Base-by-base conservation (phyloP, 2,797 vertebrate species). In the Rhinatrema bivittatum region DNA sequence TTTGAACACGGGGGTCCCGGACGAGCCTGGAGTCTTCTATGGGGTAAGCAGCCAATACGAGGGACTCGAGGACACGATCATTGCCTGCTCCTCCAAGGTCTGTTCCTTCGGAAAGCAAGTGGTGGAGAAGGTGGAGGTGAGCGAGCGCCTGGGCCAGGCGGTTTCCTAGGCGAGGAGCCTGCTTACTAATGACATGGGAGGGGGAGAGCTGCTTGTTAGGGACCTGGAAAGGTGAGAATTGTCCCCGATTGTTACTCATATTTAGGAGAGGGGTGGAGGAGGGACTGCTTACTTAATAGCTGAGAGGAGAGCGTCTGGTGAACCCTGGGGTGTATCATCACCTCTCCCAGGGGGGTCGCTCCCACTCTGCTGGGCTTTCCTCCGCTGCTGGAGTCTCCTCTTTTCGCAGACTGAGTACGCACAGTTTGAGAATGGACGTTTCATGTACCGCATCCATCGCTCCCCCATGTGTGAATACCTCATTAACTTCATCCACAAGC, bases 51-150 rank as follows among this genome's bases (percentile, higher is more conserved):
- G 69, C 39, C 69, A 75, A 36, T 76, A 76, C 2, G 71, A 76
- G 40, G 72, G 71, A 34, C 53, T 50, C 20, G 73, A 76, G 29
- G 67, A 69, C 42, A 76, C 76, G 73, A 76, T 73, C 10, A 66
- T 76, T 26, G 75, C 71, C 25, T 75, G 67, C 18, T 76, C 73
- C 33, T 74, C 73, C 39, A 75, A 76, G 45, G 61, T 76, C 46
- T 75, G 73, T 58, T 76, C 73, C 45, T 76, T 75, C 8, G 73
- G 73, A 39, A 76, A 76, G 51, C 73, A 76, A 44, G 73, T 76
- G 40, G 73, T 76, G 41, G 73, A 76, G 59, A 76, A 76, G 42
- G 72, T 75, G 43, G 73, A 76, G 65, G 73, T 76, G 36, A 71
- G 72, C 20, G 22, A 32, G n/a, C n/a, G n/a, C n/a, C n/a, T n/a